Percentiles rank a stretch among this genome's conserved stretches.
Evolutionary conservation across 1,140 invertebrate species (phyloP).

Genomic region (Gonatopus flavifemur): DNA sequence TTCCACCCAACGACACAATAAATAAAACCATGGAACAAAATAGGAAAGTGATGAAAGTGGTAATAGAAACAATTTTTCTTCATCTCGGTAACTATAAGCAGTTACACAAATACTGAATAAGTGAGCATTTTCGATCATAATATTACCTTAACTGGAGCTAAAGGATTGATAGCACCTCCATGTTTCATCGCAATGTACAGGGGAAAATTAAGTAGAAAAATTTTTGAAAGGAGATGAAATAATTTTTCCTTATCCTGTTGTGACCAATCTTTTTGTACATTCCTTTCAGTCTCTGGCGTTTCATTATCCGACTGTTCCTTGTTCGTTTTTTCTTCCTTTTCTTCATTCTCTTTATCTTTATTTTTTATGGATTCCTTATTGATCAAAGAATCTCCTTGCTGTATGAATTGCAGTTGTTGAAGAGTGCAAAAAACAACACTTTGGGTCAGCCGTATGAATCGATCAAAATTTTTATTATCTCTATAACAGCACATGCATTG

Average conservation of each 20-base stretch:
- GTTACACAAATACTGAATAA: too few species aligned
- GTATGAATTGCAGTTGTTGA: conserved; percentile 72
- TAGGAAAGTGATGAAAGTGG: neutral
- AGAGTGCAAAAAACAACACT: conserved; percentile 75
- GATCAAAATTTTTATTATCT: conserved; percentile 86
- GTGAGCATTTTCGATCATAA: too few species aligned
- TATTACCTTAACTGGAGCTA: conserved; percentile 51
- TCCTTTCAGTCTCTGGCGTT: conserved; percentile 17
- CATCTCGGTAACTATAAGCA: too few species aligned
- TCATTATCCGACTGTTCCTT: conserved; percentile 25
- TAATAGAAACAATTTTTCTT: too few species aligned
- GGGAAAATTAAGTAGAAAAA: conserved; percentile 87
- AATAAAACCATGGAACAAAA: neutral
- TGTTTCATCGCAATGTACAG: conserved; percentile 92
- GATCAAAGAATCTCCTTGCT: conserved; percentile 59
- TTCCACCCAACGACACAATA: too few species aligned
- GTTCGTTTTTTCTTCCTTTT: conserved; percentile 35
- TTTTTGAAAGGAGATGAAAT: conserved; percentile 76
- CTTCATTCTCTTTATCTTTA: conserved; percentile 34
- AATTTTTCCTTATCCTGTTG: conserved; percentile 77
- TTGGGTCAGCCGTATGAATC: conserved; percentile 83
- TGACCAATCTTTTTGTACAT: conserved; percentile 60
- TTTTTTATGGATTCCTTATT: conserved; percentile 32
- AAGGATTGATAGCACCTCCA: conserved; percentile 51
- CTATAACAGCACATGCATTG: conserved; percentile 93